Conservation (phyloP, 1,140 invertebrate genomes). For the Cydia splendana region DNA sequence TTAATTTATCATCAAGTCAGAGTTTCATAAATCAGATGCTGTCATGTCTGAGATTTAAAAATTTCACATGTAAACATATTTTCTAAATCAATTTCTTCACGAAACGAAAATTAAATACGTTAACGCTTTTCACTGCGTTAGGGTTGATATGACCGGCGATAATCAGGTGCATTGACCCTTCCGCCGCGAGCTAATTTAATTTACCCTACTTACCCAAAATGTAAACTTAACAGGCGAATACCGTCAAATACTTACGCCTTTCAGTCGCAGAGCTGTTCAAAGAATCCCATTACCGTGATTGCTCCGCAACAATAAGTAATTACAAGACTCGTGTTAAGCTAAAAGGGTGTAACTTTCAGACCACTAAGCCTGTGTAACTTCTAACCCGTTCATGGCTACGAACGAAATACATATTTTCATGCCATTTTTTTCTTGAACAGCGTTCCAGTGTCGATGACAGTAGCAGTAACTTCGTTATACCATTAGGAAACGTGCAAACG, state of each 20-base stretch:
- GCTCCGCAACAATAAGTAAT: constrained; percentile 16
- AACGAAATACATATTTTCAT: not conserved
- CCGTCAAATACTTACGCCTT: not conserved
- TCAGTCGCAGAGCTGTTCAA: not conserved
- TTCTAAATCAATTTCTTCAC: no score
- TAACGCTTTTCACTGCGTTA: not conserved
- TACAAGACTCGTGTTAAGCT: not conserved
- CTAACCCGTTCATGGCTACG: not conserved
- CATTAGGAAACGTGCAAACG: no score
- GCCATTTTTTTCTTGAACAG: not conserved
- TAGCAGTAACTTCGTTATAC: no score
- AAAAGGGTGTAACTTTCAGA: not conserved
- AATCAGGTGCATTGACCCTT: constrained; percentile 6
- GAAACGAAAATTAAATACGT: no score
- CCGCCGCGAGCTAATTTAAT: not conserved
- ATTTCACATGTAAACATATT: no score
- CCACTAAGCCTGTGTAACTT: not conserved
- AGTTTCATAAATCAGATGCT: no score
- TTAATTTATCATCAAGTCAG: no score
- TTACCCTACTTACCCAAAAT: not conserved
- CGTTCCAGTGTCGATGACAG: no score
- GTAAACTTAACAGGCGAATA: not conserved
- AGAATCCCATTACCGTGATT: constrained; percentile 4
- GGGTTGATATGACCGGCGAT: not conserved
- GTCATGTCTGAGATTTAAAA: no score